Evolutionary conservation across 1,140 invertebrate species (phyloP), one percentile per base, ranked within the genome.

Genomic region (Leptinotarsa lineolata): DNA sequence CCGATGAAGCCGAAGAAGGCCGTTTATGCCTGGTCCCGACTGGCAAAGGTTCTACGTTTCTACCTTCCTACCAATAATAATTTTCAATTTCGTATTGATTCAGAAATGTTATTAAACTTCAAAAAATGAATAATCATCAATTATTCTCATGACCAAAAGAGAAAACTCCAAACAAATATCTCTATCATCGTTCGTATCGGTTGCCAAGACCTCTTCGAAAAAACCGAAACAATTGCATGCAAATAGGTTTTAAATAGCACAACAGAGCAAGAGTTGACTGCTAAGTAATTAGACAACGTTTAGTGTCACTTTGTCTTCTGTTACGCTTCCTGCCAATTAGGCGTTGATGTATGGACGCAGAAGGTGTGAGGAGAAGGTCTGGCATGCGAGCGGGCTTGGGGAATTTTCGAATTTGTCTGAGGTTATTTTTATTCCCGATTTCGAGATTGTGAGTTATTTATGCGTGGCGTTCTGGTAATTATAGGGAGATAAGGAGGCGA

Each of bases 281-380:
- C 44, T 73, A 73, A 74, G 80, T 82, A 83, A 83, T 83, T 83
- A 83, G 82, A 80, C 79, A 81, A 71, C 81, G 78, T 83, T 83
- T 83, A 83, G 82, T 79, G 82, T 83, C 82, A 81, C 79, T 83
- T 83, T 82, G 82, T 83, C 82, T 82, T 76, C 58, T 72, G 69
- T 76, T 78, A 78, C 76, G 74, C 74, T 79, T 77, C 76, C 76
- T 82, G 82, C 81, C 82, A 83, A 83, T 83, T 83, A 83, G 79
- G 78, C 81, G 81, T 80, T 83, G 82, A 83, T 82, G 78, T 82
- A 83, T 82, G 80, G 76, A 69, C 68, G 66, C 72, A 76, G 73
- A 69, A 64, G 21, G 61, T 22, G 16, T 64, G 20, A 39, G 30
- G 30, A 39, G 48, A 54, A 54, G 48, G 6, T 54, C 15, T 54